Evolutionary conservation across 2,113 vertebrate species (phyloP), one percentile per base, ranked within the genome.

Genomic region (Corythoichthys haematopterus): DNA sequence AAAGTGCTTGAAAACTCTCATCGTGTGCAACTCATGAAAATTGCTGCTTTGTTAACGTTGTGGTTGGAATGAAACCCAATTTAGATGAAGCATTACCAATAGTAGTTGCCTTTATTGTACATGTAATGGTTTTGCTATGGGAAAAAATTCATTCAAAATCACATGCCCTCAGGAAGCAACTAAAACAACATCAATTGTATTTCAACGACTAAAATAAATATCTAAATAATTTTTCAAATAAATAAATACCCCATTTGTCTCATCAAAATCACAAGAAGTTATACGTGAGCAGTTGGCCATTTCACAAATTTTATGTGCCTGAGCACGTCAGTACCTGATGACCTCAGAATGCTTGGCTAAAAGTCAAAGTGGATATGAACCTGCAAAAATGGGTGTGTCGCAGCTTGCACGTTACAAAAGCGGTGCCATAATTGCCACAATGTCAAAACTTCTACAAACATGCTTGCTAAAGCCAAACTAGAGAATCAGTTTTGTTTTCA

Each of bases 1-100:
- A 90, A 90, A 90, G 90, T 69, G 76, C 87, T 62, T 28, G 40
- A 20, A 45, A 45, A 28, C 59, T 38, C 58, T 28, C 38, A 13
- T 40, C 37, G 16, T 45, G n/a, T 5, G 50, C 80, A 77, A 76
- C 80, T 85, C 67, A 63, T 68, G 72, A 64, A 68, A 81, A 84
- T 71, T 75, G 65, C 70, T 51, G 72, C 80, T 80, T 83, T 61
- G 55, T 36, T 57, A 15, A 57, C 50, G 38, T 63, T 50, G 69
- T 8, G 9, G 40, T 56, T 56, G 9, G 35, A n/a, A n/a, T 10
- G 35, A 37, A 36, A 59, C 70, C 50, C 58, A 67, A 72, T 69
- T 10, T 56, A 76, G 76, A 84, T 82, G 68, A 68, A 66, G 59
- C 11, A 28, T 28, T n/a, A 55, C 52, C 11, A 43, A 43, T 43